Percentiles rank a stretch among this genome's conserved stretches.
Conservation (phyloP, 2,888 invertebrate genomes). For the Coelinius sp. region DNA sequence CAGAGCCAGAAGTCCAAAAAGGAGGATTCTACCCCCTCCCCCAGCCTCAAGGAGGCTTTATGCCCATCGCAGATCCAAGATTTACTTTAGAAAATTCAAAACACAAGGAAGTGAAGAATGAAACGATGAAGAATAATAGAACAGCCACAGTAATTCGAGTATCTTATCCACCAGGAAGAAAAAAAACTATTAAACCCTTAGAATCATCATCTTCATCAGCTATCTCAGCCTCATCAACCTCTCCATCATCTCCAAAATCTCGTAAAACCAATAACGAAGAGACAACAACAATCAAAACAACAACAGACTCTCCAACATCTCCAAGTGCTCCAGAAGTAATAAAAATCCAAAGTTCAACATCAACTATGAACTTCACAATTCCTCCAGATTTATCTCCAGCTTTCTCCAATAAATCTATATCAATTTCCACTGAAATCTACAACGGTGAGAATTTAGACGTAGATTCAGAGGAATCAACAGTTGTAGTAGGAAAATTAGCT, state of each 20-base stretch:
- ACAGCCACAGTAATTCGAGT: constrained; percentile 50
- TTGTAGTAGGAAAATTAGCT: constrained; percentile 45
- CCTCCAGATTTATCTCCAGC: not conserved
- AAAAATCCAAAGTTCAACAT: constrained; percentile 32
- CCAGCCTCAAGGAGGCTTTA: constrained; percentile 80
- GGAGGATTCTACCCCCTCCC: constrained; percentile 86
- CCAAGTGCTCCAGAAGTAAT: constrained; percentile 37
- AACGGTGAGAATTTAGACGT: constrained; percentile 51
- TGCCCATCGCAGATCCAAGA: constrained; percentile 76
- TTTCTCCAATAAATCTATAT: constrained; percentile 2
- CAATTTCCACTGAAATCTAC: constrained; percentile 30
- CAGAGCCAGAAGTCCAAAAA: constrained; percentile 78
- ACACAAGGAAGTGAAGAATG: constrained; percentile 46
- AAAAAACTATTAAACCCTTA: not conserved
- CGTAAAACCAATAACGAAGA: constrained; percentile 39
- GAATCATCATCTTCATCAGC: not conserved
- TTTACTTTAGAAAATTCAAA: constrained; percentile 32
- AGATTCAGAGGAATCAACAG: constrained; percentile 44
- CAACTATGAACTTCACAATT: constrained; percentile 6
- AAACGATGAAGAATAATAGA: constrained; percentile 11
- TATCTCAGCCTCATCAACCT: not conserved
- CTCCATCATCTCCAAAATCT: not conserved
- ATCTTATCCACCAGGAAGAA: constrained; percentile 34
- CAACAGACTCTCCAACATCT: constrained; percentile 36
- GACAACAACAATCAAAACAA: constrained; percentile 32